These are phyloP conservation scores for Acrobasis suavella DNA, from an alignment of 2,888 invertebrate species.

Conservation along the genomic window DNA sequence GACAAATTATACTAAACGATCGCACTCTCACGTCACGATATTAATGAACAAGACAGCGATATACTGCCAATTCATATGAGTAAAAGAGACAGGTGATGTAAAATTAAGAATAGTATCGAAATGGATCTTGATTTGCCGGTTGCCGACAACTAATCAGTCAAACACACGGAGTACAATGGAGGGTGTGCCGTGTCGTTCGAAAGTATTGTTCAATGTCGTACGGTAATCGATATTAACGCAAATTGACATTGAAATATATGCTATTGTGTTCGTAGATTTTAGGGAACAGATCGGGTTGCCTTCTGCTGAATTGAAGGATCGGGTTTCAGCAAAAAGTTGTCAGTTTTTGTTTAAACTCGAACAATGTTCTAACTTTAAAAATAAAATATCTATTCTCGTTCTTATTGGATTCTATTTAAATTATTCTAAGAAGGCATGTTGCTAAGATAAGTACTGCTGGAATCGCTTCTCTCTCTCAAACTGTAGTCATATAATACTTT, in stretches of 20 bases:
- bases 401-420: background rate
- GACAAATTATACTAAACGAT: slow-evolving; percentile 66
- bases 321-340: slow-evolving; percentile 6
- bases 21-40: slow-evolving; percentile 35
- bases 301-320: slow-evolving; percentile 17
- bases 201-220: slow-evolving; percentile 54
- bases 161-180: slow-evolving; percentile 59
- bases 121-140: slow-evolving; percentile 76
- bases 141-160: slow-evolving; percentile 75
- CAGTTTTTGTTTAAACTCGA: background rate
- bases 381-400: background rate
- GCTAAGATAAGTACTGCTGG: no score
- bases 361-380: no score
- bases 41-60: slow-evolving; percentile 40
- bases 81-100: slow-evolving; percentile 31
- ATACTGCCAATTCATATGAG: slow-evolving; percentile 35
- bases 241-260: slow-evolving; percentile 62
- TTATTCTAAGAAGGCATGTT: no score
- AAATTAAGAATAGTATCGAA: slow-evolving; percentile 69
- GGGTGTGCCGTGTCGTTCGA: slow-evolving; percentile 52
- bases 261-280: slow-evolving; percentile 28
- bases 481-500: background rate
- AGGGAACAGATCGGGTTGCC: slow-evolving; percentile 18
- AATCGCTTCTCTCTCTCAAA: no score
- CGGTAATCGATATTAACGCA: slow-evolving; percentile 57